phyloP scores from a whole-genome alignment of 2,888 invertebrate genomes.

The Cremastinae sp. region DNA sequence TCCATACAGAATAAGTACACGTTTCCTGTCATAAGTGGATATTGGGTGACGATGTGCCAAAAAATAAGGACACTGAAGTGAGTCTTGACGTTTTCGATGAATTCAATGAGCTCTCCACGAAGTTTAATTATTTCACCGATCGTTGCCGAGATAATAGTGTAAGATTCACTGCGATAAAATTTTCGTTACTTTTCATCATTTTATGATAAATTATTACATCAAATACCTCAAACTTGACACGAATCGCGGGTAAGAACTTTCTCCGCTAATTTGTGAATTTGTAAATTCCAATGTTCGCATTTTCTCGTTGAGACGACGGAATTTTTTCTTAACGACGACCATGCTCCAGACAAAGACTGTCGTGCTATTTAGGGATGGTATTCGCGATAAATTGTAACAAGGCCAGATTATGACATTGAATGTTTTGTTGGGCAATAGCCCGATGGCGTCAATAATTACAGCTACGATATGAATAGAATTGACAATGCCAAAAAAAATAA shows the following conservation, averaged over 20 bases:
- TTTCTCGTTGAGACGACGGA: constrained; percentile 43
- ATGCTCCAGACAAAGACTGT: constrained; percentile 37
- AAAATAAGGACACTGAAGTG: constrained; percentile 15
- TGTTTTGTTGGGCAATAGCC: background rate
- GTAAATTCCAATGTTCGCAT: constrained; percentile 1
- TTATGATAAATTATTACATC: too few relatives aligned
- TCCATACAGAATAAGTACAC: background rate
- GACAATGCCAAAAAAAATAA: background rate
- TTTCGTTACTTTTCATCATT: too few relatives aligned
- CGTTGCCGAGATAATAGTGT: constrained; percentile 1
- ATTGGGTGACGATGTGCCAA: background rate
- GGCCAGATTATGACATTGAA: constrained; percentile 9
- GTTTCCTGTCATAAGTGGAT: background rate
- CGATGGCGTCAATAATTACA: background rate
- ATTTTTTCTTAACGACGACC: constrained; percentile 24
- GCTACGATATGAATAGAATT: background rate
- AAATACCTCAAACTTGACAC: constrained; percentile 21
- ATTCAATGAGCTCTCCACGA: constrained; percentile 36
- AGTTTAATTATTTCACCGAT: constrained; percentile 7
- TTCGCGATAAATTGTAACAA: constrained; percentile 2
- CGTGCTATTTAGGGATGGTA: constrained; percentile 12
- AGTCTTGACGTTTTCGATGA: constrained; percentile 5
- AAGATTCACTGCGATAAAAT: constrained; percentile 5
- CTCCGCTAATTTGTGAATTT: background rate
- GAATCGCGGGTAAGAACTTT: background rate